phyloP scores from a whole-genome alignment of 2,888 invertebrate genomes.

The Pollenia griseotomentosa region DNA sequence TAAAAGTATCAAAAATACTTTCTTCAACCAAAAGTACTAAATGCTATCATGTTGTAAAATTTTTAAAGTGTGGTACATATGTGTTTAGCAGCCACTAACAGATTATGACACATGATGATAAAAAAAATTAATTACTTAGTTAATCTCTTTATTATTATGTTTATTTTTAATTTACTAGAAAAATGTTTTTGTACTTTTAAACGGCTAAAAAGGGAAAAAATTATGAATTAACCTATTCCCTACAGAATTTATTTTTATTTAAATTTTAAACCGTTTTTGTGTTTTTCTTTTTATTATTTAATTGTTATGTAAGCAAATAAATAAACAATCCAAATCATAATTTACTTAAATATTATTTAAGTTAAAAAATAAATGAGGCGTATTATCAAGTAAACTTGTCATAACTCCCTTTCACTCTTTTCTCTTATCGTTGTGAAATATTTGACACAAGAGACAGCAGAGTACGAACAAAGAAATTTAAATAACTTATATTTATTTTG shows the following conservation, averaged over 20 bases:
- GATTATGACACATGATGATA: too few relatives aligned
- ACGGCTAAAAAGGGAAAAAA: too few relatives aligned
- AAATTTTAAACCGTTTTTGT: background rate
- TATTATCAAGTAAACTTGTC: background rate
- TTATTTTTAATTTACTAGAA: too few relatives aligned
- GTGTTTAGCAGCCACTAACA: too few relatives aligned
- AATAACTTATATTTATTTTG: constrained; percentile 21
- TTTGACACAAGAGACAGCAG: background rate
- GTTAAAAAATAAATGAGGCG: constrained; percentile 17
- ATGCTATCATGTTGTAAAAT: too few relatives aligned
- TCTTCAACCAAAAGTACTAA: too few relatives aligned
- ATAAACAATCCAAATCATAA: background rate
- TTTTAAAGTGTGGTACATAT: too few relatives aligned
- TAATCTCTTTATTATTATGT: too few relatives aligned
- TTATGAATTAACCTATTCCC: too few relatives aligned
- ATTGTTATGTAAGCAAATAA: background rate
- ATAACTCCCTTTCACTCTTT: background rate
- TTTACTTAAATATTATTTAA: constrained; percentile 34
- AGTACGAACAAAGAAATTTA: background rate
- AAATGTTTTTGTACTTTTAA: too few relatives aligned
- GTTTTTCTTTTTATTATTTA: background rate
- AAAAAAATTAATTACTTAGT: too few relatives aligned
- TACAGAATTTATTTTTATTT: background rate
- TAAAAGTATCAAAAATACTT: too few relatives aligned
- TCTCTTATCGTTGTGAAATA: background rate